Percentiles rank a stretch among this genome's conserved stretches.
These are phyloP conservation scores for Lanius collurio DNA, from an alignment of 2,113 vertebrate genomes.

Conservation along the genomic window DNA sequence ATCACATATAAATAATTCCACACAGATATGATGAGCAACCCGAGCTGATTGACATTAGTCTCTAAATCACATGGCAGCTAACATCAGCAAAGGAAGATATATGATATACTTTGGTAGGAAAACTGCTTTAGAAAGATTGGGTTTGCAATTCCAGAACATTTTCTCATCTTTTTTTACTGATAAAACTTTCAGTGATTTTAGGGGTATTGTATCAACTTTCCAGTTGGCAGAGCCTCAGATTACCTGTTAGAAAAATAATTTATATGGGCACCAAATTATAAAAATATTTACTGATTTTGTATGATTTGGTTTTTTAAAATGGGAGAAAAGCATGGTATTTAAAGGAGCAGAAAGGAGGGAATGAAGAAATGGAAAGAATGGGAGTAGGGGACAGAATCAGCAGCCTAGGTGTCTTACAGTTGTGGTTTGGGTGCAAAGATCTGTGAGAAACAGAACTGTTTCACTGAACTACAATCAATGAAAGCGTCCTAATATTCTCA, in stretches of 20 bases:
- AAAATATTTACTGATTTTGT: not conserved
- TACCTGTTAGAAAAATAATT: not conserved
- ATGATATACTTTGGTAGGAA: not conserved
- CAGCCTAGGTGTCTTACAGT: not conserved
- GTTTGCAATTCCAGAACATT: not conserved
- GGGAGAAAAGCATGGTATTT: not conserved
- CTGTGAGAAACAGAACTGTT: not conserved
- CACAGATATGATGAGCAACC: not conserved
- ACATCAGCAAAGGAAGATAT: not conserved
- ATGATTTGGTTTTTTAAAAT: not conserved
- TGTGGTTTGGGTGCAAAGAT: not conserved
- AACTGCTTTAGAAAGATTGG: not conserved
- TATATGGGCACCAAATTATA: not conserved
- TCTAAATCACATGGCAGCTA: not conserved
- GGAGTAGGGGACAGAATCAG: not conserved
- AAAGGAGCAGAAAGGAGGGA: not conserved
- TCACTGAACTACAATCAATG: not conserved
- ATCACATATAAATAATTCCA: not conserved
- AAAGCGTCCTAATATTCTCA: not conserved
- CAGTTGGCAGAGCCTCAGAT: not conserved
- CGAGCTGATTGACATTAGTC: not conserved
- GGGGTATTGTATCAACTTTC: not conserved
- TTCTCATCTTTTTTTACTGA: not conserved
- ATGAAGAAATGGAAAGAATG: not conserved
- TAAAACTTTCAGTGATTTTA: not conserved